Base-by-base conservation (phyloP, 2,113 vertebrate species). In the Pseudonaja textilis region DNA sequence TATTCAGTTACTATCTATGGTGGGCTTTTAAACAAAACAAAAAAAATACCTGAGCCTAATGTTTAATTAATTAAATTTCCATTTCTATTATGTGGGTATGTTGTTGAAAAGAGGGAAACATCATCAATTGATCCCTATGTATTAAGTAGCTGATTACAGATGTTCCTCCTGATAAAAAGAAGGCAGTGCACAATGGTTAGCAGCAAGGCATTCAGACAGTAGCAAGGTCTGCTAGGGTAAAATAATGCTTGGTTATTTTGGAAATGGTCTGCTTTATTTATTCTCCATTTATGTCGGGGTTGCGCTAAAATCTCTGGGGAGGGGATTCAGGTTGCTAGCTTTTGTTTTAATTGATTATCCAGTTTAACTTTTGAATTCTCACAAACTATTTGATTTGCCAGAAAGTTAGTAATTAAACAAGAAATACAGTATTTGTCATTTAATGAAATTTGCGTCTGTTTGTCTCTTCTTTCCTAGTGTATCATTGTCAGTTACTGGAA, bases 401-500 rank as follows among this genome's bases (percentile, higher is more conserved):
- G 34, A 29, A 34, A 85, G 92, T 91, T 10, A 42, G 88, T 94
- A 95, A 34, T 26, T 9, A 50, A 25, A 54, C 74, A 42, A 89
- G 93, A 14, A 59, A 42, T 14, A 57, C n/a, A 25, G 9, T 29
- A 54, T 29, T 96, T 96, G 96, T 86, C 3, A 93, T 92, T 95
- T 95, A 74, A 1, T 0, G 42, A 96, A 81, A 92, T 42, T 5
- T 94, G 23, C 74, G 88, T 92, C 57, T 96, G 93, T 94, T 86
- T 94, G 3, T 93, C 88, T 97, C 97, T 97, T 97, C 94, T 96
- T 91, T 94, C 93, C 95, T 95, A 99, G 99, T 99, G 85, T 99
- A 99, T 98, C 99, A 99, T 96, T 99, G 99, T 97, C 99, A 99
- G 87, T 98, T 99, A 97, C 94, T 99, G 98, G 99, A 99, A 97